Conservation (phyloP, 2,888 invertebrate genomes). For the Xestia c-nigrum region DNA sequence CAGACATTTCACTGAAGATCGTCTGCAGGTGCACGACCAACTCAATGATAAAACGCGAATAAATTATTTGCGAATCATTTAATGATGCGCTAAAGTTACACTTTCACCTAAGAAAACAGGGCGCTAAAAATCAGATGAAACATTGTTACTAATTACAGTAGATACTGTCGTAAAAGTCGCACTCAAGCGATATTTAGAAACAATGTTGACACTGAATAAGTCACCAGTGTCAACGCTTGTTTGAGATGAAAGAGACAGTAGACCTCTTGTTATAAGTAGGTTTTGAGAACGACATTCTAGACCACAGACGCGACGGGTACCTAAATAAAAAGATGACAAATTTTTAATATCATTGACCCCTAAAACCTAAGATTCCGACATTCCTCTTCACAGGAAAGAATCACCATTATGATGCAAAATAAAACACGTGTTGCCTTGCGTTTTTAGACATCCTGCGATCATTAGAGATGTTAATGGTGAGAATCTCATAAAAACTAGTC, state of each 20-base stretch:
- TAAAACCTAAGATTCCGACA: slow-evolving; percentile 66
- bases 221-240: slow-evolving; percentile 43
- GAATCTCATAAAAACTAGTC: slow-evolving; percentile 77
- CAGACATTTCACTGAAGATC: slow-evolving; percentile 82
- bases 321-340: slow-evolving; percentile 72
- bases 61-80: slow-evolving; percentile 72
- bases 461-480: slow-evolving; percentile 75
- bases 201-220: slow-evolving; percentile 48
- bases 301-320: slow-evolving; percentile 72
- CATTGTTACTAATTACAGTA: slow-evolving; percentile 59
- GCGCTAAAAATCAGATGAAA: slow-evolving; percentile 64
- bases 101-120: slow-evolving; percentile 75
- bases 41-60: slow-evolving; percentile 73
- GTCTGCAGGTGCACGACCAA: slow-evolving; percentile 73
- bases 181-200: slow-evolving; percentile 51
- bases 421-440: slow-evolving; percentile 67
- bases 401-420: slow-evolving; percentile 63
- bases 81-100: slow-evolving; percentile 75
- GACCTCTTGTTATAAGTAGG: slow-evolving; percentile 71
- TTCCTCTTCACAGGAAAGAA: slow-evolving; percentile 49
- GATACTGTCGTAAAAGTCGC: slow-evolving; percentile 54
- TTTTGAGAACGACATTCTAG: slow-evolving; percentile 80
- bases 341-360: slow-evolving; percentile 81
- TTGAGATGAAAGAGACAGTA: slow-evolving; percentile 65
- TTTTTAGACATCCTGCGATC: slow-evolving; percentile 72